Evolutionary conservation across 2,113 vertebrate genomes (phyloP), one percentile per base, ranked within the genome.

Genomic region (Nesogale talazaci): DNA sequence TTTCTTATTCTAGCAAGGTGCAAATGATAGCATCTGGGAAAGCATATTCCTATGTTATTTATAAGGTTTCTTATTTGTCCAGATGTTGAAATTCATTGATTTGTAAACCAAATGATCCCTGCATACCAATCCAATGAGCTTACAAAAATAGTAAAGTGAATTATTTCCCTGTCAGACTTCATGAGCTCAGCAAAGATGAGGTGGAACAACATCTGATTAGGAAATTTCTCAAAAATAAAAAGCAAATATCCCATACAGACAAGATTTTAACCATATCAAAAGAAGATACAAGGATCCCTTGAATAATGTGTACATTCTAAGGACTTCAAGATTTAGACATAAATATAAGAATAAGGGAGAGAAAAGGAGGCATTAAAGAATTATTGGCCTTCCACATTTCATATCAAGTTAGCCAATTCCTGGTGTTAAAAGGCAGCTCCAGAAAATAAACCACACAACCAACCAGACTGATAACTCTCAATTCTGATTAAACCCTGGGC

Each of bases 1-100:
- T 76, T 92, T 92, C 14, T 80, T 56, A 69, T 36, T 29, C 65
- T 59, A 93, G 22, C 6, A 56, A 86, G 1, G 11, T 76, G 0
- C 76, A 94, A 92, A 95, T 86, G 70, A 88, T 59, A 34, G 17
- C 75, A 83, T 79, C 82, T 94, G 80, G 67, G n/a, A 83, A 9
- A 76, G 0, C 4, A 82, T 92, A 52, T 27, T 81, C 34, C 69
- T 25, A 31, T 22, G 25, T 76, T 77, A 86, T 70, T 94, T 69
- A 87, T 4, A 88, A 88, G 15, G 25, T 76, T 70, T 81, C 31
- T 82, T 77, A 95, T 79, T 88, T 82, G 61, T 61, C 34, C 42
- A 7, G 20, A 85, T 95, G 85, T 38, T 70, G 40, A 95, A 90
- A 95, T 91, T 34, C 42, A 63, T 69, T 82, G 25, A 75, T 10